A percentile compares a stretch with the other conserved stretches of the same genome.
Evolutionary conservation across 2,113 vertebrate genomes (phyloP).

Genomic region (Otus sunia): DNA sequence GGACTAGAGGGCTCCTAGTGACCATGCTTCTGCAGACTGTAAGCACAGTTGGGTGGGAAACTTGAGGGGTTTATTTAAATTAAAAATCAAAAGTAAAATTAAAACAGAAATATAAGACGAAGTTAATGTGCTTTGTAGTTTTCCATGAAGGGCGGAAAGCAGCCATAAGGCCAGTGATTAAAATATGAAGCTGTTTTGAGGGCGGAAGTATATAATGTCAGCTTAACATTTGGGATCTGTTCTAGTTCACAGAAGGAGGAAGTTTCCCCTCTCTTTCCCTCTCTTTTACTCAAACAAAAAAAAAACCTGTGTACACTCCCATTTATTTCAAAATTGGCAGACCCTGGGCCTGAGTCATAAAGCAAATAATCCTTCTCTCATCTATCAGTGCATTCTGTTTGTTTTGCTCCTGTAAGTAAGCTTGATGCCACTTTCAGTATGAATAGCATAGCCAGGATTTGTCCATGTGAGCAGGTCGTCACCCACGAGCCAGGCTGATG

Average conservation of each 20-base stretch:
- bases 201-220: background rate
- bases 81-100: background rate
- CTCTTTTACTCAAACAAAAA: background rate
- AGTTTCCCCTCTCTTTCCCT: background rate
- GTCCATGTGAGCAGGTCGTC: background rate
- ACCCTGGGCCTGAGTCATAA: background rate
- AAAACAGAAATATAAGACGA: background rate
- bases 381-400: background rate
- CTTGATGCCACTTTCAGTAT: background rate
- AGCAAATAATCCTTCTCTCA: background rate
- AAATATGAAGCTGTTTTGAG: background rate
- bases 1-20: background rate
- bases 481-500: background rate
- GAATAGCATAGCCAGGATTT: background rate
- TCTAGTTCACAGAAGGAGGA: background rate
- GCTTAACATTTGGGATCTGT: background rate
- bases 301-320: background rate
- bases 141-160: background rate
- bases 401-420: background rate
- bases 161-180: background rate
- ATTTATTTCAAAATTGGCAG: background rate
- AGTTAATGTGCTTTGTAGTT: background rate
- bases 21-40: background rate
- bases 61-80: background rate
- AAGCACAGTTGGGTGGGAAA: background rate